Conservation (phyloP, 2,888 invertebrate genomes). For the Vesta saturnalis region DNA sequence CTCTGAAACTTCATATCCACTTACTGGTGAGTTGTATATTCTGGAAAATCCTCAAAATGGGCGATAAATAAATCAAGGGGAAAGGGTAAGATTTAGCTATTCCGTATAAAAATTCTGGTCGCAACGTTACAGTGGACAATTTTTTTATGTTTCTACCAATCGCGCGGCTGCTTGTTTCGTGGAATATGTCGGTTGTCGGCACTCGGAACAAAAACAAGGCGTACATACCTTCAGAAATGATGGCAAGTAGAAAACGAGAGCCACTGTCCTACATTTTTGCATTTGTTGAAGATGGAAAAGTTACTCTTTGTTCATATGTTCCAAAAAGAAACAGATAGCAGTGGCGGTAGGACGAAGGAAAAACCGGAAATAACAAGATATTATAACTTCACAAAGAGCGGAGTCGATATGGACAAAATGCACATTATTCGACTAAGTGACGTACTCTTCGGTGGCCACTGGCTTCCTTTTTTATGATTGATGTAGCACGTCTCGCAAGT, state of each 20-base stretch:
- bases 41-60: constrained; percentile 37
- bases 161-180: background rate
- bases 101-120: background rate
- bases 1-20: too few relatives aligned
- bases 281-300: constrained; percentile 43
- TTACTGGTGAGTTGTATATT: constrained; percentile 47
- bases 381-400: too few relatives aligned
- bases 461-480: too few relatives aligned
- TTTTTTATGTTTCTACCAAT: too few relatives aligned
- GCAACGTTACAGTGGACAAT: too few relatives aligned
- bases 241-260: constrained; percentile 26
- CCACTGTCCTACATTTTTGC: constrained; percentile 22
- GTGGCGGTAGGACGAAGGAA: too few relatives aligned
- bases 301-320: constrained; percentile 45
- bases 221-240: constrained; percentile 39
- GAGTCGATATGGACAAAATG: too few relatives aligned
- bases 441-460: too few relatives aligned
- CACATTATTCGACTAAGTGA: too few relatives aligned
- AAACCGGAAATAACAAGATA: too few relatives aligned
- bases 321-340: too few relatives aligned
- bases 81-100: background rate
- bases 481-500: too few relatives aligned
- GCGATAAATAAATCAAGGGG: constrained; percentile 6
- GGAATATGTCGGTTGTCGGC: constrained; percentile 32
- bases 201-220: constrained; percentile 41